phyloP scores from a whole-genome alignment of 2,888 invertebrate genomes.

The Cosmia trapezina region DNA sequence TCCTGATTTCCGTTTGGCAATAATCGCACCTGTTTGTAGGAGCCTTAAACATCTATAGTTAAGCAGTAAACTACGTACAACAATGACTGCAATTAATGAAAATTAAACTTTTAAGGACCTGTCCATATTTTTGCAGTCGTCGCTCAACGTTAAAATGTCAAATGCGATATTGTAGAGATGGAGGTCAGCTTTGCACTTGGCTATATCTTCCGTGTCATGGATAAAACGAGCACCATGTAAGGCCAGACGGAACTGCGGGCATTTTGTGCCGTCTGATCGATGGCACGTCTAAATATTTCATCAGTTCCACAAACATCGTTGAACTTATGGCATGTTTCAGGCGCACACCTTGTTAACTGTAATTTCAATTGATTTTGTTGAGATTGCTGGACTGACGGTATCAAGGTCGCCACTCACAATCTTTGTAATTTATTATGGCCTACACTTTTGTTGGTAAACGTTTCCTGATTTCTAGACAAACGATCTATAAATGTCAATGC shows the following conservation, averaged over 20 bases:
- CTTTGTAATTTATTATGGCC: conserved; percentile 44
- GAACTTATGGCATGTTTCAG: conserved; percentile 68
- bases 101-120: neutral
- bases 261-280: conserved; percentile 61
- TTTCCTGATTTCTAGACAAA: conserved; percentile 48
- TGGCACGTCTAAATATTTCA: conserved; percentile 72
- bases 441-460: conserved; percentile 25
- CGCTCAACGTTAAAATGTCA: conserved; percentile 11
- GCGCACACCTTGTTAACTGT: conserved; percentile 58
- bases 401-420: conserved; percentile 59
- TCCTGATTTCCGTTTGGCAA: conserved; percentile 12
- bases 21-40: neutral
- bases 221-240: conserved; percentile 29
- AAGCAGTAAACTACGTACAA: neutral
- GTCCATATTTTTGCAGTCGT: conserved; percentile 1
- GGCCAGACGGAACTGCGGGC: conserved; percentile 60
- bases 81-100: neutral
- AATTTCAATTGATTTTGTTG: conserved; percentile 68
- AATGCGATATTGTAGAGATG: conserved; percentile 24
- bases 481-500: conserved; percentile 28
- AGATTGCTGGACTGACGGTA: conserved; percentile 58
- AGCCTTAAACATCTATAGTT: neutral
- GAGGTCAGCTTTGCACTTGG: conserved; percentile 7
- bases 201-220: conserved; percentile 30
- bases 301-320: conserved; percentile 64